Evolutionary conservation across 2,888 invertebrate species (phyloP).

Genomic region (Steinernema carpocapsae): DNA sequence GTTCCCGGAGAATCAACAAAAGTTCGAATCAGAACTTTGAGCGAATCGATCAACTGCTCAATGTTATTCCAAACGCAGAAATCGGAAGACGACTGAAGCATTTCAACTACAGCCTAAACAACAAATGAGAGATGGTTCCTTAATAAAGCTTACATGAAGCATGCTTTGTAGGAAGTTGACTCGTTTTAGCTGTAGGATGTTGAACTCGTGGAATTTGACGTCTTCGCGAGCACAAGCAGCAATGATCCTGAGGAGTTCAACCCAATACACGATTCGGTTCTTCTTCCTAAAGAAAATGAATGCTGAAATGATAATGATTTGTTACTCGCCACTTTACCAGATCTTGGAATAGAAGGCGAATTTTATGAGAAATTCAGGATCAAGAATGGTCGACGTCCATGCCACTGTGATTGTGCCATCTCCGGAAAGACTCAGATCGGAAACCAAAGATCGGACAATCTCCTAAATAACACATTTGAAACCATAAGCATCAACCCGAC

Average conservation of each 20-base stretch:
- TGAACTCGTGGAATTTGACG: conserved; percentile 38
- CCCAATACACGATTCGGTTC: neutral
- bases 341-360: conserved; percentile 39
- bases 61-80: neutral
- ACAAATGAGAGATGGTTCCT: neutral
- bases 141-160: conserved; percentile 34
- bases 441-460: neutral
- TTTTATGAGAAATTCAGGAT: conserved; percentile 42
- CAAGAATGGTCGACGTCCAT: conserved; percentile 39
- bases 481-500: neutral
- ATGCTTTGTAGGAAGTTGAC: conserved; percentile 38
- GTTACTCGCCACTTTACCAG: conserved; percentile 40
- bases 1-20: conserved; percentile 5
- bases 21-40: neutral
- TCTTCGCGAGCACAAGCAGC: neutral
- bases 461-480: conserved; percentile 4
- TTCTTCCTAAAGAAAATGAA: neutral
- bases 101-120: conserved; percentile 9
- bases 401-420: neutral
- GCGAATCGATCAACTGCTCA: conserved; percentile 3
- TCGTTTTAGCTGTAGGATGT: conserved; percentile 35
- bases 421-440: neutral
- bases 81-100: neutral
- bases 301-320: neutral
- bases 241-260: neutral